A percentile compares a stretch with the other conserved stretches of the same genome.
phyloP scores from a whole-genome alignment of 2,888 invertebrate species.

The Eurytoma adleriae region DNA sequence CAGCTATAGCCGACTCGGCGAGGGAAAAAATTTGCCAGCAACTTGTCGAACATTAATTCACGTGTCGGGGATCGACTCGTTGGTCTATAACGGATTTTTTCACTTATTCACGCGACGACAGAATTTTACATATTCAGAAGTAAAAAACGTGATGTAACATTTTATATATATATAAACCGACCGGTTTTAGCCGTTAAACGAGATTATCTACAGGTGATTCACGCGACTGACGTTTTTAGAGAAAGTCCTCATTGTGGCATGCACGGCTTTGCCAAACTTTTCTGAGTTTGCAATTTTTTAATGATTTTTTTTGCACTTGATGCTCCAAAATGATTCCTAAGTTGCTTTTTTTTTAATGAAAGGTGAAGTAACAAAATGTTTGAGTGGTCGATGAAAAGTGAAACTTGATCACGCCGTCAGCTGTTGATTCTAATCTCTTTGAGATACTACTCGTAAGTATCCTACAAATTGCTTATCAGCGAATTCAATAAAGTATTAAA shows the following conservation, averaged over 20 bases:
- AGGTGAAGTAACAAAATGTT: too few relatives aligned
- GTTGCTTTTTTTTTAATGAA: too few relatives aligned
- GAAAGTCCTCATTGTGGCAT: slow-evolving; percentile 32
- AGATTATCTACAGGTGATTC: slow-evolving; percentile 26
- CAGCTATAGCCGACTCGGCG: background rate
- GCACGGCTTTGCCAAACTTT: background rate
- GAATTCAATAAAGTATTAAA: too few relatives aligned
- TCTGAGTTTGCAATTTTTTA: background rate
- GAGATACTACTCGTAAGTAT: too few relatives aligned
- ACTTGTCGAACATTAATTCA: slow-evolving; percentile 33
- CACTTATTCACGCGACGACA: slow-evolving; percentile 18
- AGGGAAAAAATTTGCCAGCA: background rate
- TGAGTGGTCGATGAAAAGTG: too few relatives aligned
- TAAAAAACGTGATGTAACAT: slow-evolving; percentile 33
- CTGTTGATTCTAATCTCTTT: too few relatives aligned
- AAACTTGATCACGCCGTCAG: too few relatives aligned
- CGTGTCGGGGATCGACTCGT: slow-evolving; percentile 19
- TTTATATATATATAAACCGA: slow-evolving; percentile 16
- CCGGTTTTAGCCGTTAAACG: slow-evolving; percentile 36
- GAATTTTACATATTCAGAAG: slow-evolving; percentile 36
- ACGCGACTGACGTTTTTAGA: slow-evolving; percentile 13
- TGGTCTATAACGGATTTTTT: slow-evolving; percentile 14
- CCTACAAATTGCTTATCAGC: too few relatives aligned
- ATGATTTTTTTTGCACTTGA: too few relatives aligned
- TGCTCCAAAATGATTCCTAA: too few relatives aligned